Evolutionary conservation across 2,113 vertebrate species (phyloP).

Genomic region (Syrmaticus mikado): DNA sequence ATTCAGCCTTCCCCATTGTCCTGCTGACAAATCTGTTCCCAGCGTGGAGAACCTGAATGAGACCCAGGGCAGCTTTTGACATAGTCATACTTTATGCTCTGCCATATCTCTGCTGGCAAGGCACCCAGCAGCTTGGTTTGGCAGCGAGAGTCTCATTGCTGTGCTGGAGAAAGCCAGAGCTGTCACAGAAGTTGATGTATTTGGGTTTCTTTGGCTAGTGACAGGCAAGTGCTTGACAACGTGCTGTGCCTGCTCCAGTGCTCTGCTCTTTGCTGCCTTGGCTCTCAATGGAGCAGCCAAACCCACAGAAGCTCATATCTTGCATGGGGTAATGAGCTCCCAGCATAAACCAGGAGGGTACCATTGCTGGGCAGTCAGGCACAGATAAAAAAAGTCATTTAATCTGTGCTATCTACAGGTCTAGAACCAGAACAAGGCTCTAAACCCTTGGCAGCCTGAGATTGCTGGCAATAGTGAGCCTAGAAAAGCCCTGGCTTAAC

Average conservation of each 20-base stretch:
- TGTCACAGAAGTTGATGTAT: neutral
- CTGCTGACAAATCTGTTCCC: neutral
- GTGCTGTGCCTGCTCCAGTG: neutral
- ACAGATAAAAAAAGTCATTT: neutral
- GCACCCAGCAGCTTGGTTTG: neutral
- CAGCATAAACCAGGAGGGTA: neutral
- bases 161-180: neutral
- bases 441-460: neutral
- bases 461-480: neutral
- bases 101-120: neutral
- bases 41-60: accelerated
- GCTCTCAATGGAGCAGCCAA: neutral
- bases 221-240: accelerated
- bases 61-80: neutral
- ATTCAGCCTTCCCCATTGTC: neutral
- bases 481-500: neutral
- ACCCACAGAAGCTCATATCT: accelerated
- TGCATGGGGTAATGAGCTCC: neutral
- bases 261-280: accelerated
- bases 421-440: neutral
- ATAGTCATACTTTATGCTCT: neutral
- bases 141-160: neutral
- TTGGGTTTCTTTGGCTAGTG: neutral
- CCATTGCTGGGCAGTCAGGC: neutral
- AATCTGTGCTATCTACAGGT: neutral